phyloP scores from a whole-genome alignment of 2,888 invertebrate genomes.

The Heliconius erato region DNA sequence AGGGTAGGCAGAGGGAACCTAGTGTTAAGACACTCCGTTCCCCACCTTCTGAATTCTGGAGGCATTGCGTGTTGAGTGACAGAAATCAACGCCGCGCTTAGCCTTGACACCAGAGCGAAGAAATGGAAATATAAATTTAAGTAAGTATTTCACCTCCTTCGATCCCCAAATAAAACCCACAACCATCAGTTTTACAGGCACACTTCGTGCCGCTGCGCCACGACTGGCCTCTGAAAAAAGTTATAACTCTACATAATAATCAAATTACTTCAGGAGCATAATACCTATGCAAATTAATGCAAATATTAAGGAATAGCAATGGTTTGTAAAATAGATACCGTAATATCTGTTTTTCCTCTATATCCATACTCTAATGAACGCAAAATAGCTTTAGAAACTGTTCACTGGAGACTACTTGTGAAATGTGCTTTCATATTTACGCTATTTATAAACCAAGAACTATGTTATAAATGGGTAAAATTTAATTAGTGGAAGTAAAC shows the following conservation, averaged over 20 bases:
- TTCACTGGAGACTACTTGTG: slow-evolving; percentile 21
- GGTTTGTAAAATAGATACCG: not conserved
- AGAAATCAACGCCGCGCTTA: too few relatives aligned
- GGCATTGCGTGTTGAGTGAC: too few relatives aligned
- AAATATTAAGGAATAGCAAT: not conserved
- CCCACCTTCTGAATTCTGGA: too few relatives aligned
- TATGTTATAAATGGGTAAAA: slow-evolving; percentile 12
- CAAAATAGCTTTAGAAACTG: slow-evolving; percentile 23
- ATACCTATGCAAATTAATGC: not conserved
- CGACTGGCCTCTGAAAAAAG: too few relatives aligned
- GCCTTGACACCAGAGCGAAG: too few relatives aligned
- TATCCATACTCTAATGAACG: not conserved
- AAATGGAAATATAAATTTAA: too few relatives aligned
- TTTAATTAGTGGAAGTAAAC: slow-evolving; percentile 1
- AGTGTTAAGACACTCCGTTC: too few relatives aligned
- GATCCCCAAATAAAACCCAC: too few relatives aligned
- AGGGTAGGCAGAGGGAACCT: too few relatives aligned
- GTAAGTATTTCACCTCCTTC: too few relatives aligned
- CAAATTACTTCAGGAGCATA: not conserved
- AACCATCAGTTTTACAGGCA: too few relatives aligned
- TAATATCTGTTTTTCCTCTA: not conserved
- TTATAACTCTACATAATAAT: not conserved
- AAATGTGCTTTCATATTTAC: slow-evolving; percentile 1
- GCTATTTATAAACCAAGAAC: slow-evolving; percentile 10
- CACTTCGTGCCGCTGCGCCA: too few relatives aligned